Percentiles rank a stretch among this genome's conserved stretches.
phyloP scores from a whole-genome alignment of 2,113 vertebrate genomes.

The Cisticola juncidis region DNA sequence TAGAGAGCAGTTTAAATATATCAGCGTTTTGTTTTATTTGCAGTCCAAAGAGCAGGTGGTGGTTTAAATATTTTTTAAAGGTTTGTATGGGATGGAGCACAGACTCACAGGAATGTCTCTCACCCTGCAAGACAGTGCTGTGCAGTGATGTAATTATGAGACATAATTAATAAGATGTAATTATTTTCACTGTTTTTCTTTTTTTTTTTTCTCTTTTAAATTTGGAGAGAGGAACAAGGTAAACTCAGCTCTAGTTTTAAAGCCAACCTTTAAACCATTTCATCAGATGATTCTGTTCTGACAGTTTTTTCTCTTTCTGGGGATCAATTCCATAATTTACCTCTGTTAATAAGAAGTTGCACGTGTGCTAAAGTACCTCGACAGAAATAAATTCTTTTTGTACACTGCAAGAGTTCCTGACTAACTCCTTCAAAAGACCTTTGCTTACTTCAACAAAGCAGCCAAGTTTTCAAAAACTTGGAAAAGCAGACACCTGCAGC shows the following conservation, averaged over 20 bases:
- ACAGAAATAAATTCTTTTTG: background rate
- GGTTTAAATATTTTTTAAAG: background rate
- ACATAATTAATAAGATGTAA: background rate
- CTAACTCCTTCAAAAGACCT: background rate
- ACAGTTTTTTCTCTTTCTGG: background rate
- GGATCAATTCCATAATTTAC: background rate
- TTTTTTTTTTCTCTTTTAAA: background rate
- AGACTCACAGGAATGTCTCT: background rate
- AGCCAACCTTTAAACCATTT: background rate
- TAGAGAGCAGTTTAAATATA: background rate
- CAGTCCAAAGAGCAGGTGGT: background rate
- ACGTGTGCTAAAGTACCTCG: rapidly evolving
- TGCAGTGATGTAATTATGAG: background rate
- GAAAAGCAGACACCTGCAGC: rapidly evolving
- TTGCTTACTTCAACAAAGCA: background rate
- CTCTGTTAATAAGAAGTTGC: background rate
- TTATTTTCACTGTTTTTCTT: background rate
- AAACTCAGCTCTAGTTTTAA: background rate
- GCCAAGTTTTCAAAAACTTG: background rate
- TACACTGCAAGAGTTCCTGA: background rate
- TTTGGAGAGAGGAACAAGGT: background rate
- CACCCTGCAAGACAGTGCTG: background rate
- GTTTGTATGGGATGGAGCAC: background rate
- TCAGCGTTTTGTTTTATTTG: background rate
- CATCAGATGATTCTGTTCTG: background rate